These are phyloP conservation scores for Chloroclystis v-ata DNA, from an alignment of 2,888 invertebrate species.

Conservation along the genomic window DNA sequence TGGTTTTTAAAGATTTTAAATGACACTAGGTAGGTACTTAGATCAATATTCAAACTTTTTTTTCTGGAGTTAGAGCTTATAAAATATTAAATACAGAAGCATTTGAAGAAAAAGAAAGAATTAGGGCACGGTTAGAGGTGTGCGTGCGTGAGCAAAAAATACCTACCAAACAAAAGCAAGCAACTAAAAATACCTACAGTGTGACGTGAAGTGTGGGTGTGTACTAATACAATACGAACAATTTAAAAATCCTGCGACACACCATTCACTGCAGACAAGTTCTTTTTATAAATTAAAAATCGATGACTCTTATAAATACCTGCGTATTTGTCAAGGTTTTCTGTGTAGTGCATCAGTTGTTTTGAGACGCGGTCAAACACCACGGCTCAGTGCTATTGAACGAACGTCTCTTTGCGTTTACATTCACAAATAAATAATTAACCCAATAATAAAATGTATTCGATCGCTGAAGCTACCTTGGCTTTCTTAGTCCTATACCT, in stretches of 20 bases:
- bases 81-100: too few relatives aligned
- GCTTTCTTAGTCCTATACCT: conserved; percentile 68
- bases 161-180: neutral
- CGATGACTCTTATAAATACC: conserved; percentile 18
- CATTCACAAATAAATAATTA: conserved; percentile 36
- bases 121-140: neutral
- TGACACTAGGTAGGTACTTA: too few relatives aligned
- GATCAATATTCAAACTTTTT: too few relatives aligned
- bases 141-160: neutral
- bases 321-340: conserved; percentile 53
- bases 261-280: conserved; percentile 1
- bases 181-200: neutral
- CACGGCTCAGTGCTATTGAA: conserved; percentile 49
- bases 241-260: conserved; percentile 4
- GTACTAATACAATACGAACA: conserved; percentile 17
- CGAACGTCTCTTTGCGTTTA: conserved; percentile 47
- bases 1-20: too few relatives aligned
- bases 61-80: too few relatives aligned
- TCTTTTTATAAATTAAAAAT: neutral
- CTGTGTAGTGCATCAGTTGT: conserved; percentile 37
- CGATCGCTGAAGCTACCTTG: conserved; percentile 69
- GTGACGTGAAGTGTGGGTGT: conserved; percentile 13
- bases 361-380: conserved; percentile 56
- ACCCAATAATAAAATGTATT: conserved; percentile 56
- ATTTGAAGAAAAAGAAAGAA: too few relatives aligned